A percentile compares a stretch with the other conserved stretches of the same genome.
Evolutionary conservation across 37 sponge, comb jelly and placozoan species (phyloP).

Genomic region (Agelas oroides): DNA sequence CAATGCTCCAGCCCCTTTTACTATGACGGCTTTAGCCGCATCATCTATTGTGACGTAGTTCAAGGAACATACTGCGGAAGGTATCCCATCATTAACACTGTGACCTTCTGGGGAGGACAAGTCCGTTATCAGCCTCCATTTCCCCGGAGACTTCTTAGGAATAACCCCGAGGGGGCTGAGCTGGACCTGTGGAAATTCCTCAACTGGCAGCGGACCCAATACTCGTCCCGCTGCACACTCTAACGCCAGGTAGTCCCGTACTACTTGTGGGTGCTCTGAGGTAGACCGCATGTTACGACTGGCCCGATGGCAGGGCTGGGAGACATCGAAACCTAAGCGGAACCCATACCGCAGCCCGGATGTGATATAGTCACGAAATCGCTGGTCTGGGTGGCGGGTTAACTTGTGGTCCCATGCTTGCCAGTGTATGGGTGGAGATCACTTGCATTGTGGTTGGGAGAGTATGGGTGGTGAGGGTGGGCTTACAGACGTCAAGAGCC

Average conservation of each 20-base stretch:
- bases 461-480: too few species aligned
- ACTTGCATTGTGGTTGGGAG: too few species aligned
- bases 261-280: not conserved
- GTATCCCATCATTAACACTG: constrained; percentile 24
- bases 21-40: not conserved
- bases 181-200: not conserved
- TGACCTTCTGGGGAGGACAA: constrained; percentile 13
- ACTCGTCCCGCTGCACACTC: constrained; percentile 19
- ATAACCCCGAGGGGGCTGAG: constrained; percentile 6
- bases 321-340: not conserved
- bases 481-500: too few species aligned
- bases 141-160: not conserved
- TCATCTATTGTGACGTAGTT: not conserved
- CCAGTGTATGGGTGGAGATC: too few species aligned
- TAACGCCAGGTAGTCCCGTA: not conserved
- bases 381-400: not conserved
- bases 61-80: not conserved
- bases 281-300: not conserved
- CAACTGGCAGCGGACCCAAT: not conserved
- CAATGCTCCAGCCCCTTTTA: not conserved
- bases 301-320: not conserved
- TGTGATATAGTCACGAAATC: not conserved
- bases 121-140: constrained; percentile 12
- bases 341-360: not conserved
- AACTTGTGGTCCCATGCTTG: not conserved